A percentile compares a stretch with the other conserved stretches of the same genome.
Evolutionary conservation across 2,113 vertebrate species (phyloP).

Genomic region (Trinectes maculatus): DNA sequence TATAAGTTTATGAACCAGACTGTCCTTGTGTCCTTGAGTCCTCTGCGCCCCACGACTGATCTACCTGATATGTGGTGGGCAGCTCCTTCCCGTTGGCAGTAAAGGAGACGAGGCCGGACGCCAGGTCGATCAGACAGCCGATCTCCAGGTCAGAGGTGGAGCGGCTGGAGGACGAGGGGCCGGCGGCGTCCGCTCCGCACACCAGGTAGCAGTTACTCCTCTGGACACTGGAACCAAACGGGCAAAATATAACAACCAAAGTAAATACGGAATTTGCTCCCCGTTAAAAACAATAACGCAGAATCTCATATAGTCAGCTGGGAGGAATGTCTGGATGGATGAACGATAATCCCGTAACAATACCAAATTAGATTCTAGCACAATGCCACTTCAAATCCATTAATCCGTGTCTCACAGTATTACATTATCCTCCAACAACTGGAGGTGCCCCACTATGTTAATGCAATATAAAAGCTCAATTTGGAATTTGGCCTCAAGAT

Average conservation of each 20-base stretch:
- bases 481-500: background rate
- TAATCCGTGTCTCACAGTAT: background rate
- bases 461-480: background rate
- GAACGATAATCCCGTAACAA: too few species aligned
- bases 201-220: slow-evolving; percentile 98
- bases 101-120: slow-evolving; percentile 93
- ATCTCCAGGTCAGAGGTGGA: slow-evolving; percentile 91
- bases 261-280: too few species aligned
- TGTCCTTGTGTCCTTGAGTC: background rate
- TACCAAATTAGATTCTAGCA: background rate
- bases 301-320: too few species aligned
- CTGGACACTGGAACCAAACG: slow-evolving; percentile 91
- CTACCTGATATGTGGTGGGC: slow-evolving; percentile 91
- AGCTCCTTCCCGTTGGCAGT: slow-evolving; percentile 93
- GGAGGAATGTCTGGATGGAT: too few species aligned
- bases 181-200: slow-evolving; percentile 88
- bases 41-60: background rate
- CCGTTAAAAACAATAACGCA: too few species aligned
- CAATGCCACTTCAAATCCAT: background rate
- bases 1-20: background rate
- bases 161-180: slow-evolving; percentile 84
- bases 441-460: background rate
- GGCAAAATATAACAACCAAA: too few species aligned
- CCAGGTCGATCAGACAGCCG: slow-evolving; percentile 92
- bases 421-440: background rate